A percentile compares a stretch with the other conserved stretches of the same genome.
These are phyloP conservation scores for Hippocampus barbouri DNA, from an alignment of 2,113 vertebrate species.

Conservation along the genomic window DNA sequence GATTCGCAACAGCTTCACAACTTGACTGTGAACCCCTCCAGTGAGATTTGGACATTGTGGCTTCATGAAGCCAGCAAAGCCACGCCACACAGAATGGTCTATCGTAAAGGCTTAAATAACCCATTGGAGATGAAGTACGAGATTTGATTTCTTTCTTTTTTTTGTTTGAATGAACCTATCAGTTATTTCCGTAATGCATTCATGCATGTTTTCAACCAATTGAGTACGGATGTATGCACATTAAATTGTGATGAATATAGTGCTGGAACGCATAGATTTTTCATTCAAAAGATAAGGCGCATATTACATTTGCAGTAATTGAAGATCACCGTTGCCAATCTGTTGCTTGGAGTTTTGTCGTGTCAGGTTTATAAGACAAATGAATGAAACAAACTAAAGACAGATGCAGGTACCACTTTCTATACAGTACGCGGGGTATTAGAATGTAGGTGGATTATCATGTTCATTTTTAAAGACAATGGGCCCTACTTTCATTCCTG, in stretches of 20 bases:
- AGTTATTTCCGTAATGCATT: not conserved
- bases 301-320: not conserved
- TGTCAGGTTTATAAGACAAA: not conserved
- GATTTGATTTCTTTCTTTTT: not conserved
- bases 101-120: not conserved
- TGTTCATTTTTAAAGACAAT: not conserved
- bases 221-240: not conserved
- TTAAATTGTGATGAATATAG: not conserved
- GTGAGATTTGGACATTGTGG: too few species aligned
- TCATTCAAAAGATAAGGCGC: slow-evolving; percentile 5
- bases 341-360: not conserved
- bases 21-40: too few species aligned
- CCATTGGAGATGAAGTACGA: not conserved
- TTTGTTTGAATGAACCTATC: too few species aligned
- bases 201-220: not conserved
- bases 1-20: too few species aligned
- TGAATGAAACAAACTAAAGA: not conserved
- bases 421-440: not conserved
- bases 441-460: not conserved
- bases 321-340: not conserved
- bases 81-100: not conserved
- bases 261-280: not conserved
- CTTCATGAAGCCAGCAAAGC: too few species aligned
- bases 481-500: too few species aligned
- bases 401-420: not conserved